Base-by-base conservation (phyloP, 2,888 invertebrate species). In the Melangyna quadrimaculata region DNA sequence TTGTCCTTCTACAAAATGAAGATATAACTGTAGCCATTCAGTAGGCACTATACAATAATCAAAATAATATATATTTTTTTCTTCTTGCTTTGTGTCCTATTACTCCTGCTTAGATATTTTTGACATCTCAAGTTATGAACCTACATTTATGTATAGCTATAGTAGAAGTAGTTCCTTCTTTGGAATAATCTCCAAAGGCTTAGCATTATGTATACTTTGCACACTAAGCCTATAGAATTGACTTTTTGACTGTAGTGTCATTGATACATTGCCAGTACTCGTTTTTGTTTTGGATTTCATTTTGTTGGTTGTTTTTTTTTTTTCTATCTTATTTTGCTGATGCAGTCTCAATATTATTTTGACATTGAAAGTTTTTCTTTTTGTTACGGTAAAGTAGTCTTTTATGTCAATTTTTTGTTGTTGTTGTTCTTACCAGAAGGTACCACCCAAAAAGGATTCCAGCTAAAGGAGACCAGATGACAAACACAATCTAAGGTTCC, bases 401-500 rank as follows among this genome's bases (percentile, higher is more conserved):
- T 37, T 37, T 59, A 14, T n/a, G 24, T 24, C 2, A 57, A 5
- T 3, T 37, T 35, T 59, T 22, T 37, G n/a, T n/a, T n/a, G n/a
- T 24, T 35, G 14, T 29, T 55, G 1, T 32, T 19, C 4, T 35
- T 7, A 7, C n/a, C 8, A n/a, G 10, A 27, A n/a, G 12, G 22
- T 22, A 19, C 59, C 59, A 43, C 17, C 63, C 27, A 67, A 48
- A 51, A 45, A 32, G 29, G 14, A 63, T 65, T 29, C 8, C 12
- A 19, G 19, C 12, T 29, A n/a, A 32, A 72, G 32, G n/a, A 48
- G 35, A 37, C n/a, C 24, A 37, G 14, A 51, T 73, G 27, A 51
- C 61, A 61, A 73, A 51, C 35, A 61, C 27, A 9, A 29, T 22
- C 35, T 48, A n/a, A 27, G 74, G 69, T 74, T 74, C 79, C 79